phyloP scores from a whole-genome alignment of 2,797 vertebrate species.

The Morus bassanus region DNA sequence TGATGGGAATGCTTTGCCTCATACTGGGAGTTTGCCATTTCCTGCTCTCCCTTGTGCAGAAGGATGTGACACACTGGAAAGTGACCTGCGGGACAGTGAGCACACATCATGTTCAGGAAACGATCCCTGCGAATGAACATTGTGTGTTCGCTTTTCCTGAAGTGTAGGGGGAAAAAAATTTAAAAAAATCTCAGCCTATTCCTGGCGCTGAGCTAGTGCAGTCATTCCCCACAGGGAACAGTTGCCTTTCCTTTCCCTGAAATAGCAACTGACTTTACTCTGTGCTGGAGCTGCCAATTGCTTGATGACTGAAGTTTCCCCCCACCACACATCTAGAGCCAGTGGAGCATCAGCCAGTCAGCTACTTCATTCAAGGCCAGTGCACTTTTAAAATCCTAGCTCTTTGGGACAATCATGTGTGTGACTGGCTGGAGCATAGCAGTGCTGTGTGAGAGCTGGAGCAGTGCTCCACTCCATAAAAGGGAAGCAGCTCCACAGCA shows the following conservation, averaged over 20 bases:
- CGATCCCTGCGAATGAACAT: slow-evolving; percentile 70
- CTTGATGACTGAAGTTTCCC: neutral
- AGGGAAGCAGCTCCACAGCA: neutral
- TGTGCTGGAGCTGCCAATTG: neutral
- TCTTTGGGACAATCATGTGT: neutral
- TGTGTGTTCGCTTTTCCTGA: slow-evolving; percentile 73
- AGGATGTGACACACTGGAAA: slow-evolving; percentile 81
- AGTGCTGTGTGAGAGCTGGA: neutral
- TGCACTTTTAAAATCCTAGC: slow-evolving; percentile 32
- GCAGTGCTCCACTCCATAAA: neutral
- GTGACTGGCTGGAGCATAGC: neutral
- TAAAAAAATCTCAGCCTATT: slow-evolving; percentile 54
- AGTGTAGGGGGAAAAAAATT: slow-evolving; percentile 35
- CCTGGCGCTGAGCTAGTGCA: slow-evolving; percentile 65
- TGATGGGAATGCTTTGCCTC: slow-evolving; percentile 71
- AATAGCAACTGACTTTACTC: slow-evolving; percentile 74
- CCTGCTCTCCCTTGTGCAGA: slow-evolving; percentile 74
- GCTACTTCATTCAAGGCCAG: neutral
- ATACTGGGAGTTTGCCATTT: slow-evolving; percentile 74
- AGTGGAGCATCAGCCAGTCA: neutral
- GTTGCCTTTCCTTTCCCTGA: slow-evolving; percentile 74
- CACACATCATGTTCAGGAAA: slow-evolving; percentile 69
- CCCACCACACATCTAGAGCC: neutral
- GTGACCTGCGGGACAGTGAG: slow-evolving; percentile 60
- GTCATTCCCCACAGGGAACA: slow-evolving; percentile 64